Conservation (phyloP, 2,113 vertebrate genomes). For the Rhinogobius similis region DNA sequence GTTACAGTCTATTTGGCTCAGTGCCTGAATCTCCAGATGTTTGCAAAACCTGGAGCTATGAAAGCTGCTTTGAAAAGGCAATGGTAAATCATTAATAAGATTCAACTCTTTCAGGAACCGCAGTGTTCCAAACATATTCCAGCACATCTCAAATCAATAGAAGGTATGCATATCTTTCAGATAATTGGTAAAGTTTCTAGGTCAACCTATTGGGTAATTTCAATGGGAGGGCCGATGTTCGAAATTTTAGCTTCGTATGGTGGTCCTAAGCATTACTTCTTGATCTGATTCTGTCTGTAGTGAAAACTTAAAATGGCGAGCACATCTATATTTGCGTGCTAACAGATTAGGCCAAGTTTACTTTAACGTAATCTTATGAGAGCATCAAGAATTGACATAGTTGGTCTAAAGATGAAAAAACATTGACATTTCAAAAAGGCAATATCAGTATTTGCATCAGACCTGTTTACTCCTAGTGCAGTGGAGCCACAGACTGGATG, state of each 20-base stretch:
- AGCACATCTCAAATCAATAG: neutral
- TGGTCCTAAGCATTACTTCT: neutral
- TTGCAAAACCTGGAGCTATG: conserved; percentile 32
- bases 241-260: neutral
- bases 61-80: conserved; percentile 52
- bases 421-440: conserved; percentile 43
- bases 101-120: conserved; percentile 23
- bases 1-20: conserved; percentile 47
- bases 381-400: neutral
- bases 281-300: neutral
- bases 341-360: neutral
- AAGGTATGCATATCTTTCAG: neutral
- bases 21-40: conserved; percentile 58
- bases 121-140: conserved; percentile 8
- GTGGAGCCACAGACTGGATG: conserved; percentile 26
- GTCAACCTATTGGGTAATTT: neutral
- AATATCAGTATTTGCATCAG: conserved; percentile 35
- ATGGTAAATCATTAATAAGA: conserved; percentile 52
- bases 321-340: neutral
- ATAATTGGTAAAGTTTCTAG: neutral
- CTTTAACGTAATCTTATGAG: neutral
- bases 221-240: neutral
- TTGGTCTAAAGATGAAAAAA: conserved; percentile 24
- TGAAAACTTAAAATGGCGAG: neutral
- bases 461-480: conserved; percentile 34